A percentile compares a stretch with the other conserved stretches of the same genome.
phyloP scores from a whole-genome alignment of 2,888 invertebrate genomes.

The Petrophora chlorosata region DNA sequence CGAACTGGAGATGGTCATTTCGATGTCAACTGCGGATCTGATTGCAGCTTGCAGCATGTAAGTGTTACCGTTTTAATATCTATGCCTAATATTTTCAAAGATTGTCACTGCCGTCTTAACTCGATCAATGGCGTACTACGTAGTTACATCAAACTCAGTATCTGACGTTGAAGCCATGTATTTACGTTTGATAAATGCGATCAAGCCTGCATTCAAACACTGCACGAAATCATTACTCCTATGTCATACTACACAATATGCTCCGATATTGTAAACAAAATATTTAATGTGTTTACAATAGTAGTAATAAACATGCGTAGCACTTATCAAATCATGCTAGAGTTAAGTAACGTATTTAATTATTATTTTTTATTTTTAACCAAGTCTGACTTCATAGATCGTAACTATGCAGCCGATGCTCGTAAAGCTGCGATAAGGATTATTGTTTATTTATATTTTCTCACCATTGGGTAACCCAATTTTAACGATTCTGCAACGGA shows the following conservation, averaged over 20 bases:
- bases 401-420: constrained; percentile 44
- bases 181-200: background rate
- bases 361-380: constrained; percentile 19
- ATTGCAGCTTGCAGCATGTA: constrained; percentile 90
- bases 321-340: constrained; percentile 1
- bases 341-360: constrained; percentile 3
- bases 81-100: too few relatives aligned
- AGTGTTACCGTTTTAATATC: constrained; percentile 39
- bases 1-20: constrained; percentile 87
- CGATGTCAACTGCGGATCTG: constrained; percentile 87
- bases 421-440: constrained; percentile 53
- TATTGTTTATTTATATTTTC: constrained; percentile 52
- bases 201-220: too few relatives aligned
- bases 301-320: constrained; percentile 13
- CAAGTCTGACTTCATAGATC: constrained; percentile 30
- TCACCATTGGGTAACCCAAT: constrained; percentile 44
- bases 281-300: constrained; percentile 28
- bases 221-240: too few relatives aligned
- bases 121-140: too few relatives aligned
- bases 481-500: constrained; percentile 52
- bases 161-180: too few relatives aligned
- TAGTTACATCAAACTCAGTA: too few relatives aligned
- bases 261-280: constrained; percentile 7
- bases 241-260: too few relatives aligned
- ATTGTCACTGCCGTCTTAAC: too few relatives aligned